Percentiles rank a stretch among this genome's conserved stretches.
Evolutionary conservation across 2,888 invertebrate species (phyloP).

Genomic region (Cheilosia grossa): DNA sequence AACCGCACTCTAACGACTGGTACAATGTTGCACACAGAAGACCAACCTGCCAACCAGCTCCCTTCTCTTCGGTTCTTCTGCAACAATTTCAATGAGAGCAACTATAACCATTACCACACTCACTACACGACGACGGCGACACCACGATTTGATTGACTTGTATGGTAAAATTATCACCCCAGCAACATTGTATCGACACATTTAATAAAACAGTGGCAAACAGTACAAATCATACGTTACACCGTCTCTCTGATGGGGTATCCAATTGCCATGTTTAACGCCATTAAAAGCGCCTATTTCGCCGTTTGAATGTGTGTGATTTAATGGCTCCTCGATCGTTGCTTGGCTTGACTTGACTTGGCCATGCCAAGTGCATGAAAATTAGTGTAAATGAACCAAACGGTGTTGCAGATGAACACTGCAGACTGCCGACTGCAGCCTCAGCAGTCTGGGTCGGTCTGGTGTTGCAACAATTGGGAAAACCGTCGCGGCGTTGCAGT

Average conservation of each 20-base stretch:
- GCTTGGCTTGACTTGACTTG: constrained; percentile 21
- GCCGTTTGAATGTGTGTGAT: constrained; percentile 58
- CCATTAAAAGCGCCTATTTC: constrained; percentile 67
- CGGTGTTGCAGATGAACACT: constrained; percentile 68
- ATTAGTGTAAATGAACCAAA: constrained; percentile 72
- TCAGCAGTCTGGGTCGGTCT: constrained; percentile 25
- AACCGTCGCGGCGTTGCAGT: constrained; percentile 38
- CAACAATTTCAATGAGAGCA: not conserved
- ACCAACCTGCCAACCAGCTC: no score
- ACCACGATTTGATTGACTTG: constrained; percentile 51
- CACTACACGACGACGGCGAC: constrained; percentile 4
- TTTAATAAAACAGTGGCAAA: constrained; percentile 57
- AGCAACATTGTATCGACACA: constrained; percentile 53
- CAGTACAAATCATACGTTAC: constrained; percentile 57
- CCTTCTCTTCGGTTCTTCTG: not conserved
- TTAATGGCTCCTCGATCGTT: constrained; percentile 67
- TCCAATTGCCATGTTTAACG: constrained; percentile 68
- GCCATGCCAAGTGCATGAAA: constrained; percentile 67
- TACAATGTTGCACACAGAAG: no score
- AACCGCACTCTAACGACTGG: no score
- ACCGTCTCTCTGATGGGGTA: constrained; percentile 60
- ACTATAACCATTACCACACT: constrained; percentile 18
- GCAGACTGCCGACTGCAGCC: constrained; percentile 64
- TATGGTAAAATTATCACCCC: constrained; percentile 34
- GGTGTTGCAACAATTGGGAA: constrained; percentile 58